phyloP scores from a whole-genome alignment of 2,113 vertebrate genomes.

The Lates calcarifer region DNA sequence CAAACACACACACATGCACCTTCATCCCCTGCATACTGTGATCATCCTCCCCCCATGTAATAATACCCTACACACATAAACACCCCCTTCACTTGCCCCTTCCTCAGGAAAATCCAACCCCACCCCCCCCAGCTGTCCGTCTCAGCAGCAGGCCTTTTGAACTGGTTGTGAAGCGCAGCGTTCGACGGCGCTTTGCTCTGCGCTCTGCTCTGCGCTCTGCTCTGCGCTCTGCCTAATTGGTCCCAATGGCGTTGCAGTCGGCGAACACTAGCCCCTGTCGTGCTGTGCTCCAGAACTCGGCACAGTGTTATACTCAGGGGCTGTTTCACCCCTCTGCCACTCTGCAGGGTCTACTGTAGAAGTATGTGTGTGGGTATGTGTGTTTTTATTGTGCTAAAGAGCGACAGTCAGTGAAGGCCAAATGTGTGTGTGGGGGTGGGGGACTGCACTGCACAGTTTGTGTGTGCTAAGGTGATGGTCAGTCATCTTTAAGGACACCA shows the following conservation, averaged over 20 bases:
- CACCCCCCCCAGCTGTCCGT: constrained; percentile 68
- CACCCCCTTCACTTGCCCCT: constrained; percentile 38
- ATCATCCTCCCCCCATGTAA: constrained; percentile 55
- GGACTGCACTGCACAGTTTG: neutral
- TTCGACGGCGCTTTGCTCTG: constrained; percentile 65
- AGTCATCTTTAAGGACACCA: constrained; percentile 20
- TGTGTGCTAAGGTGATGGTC: constrained; percentile 20
- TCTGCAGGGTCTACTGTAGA: constrained; percentile 8
- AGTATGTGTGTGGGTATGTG: constrained; percentile 22
- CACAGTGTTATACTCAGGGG: constrained; percentile 45
- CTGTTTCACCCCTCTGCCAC: constrained; percentile 48
- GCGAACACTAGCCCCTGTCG: constrained; percentile 59
- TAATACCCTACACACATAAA: constrained; percentile 56
- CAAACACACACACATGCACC: constrained; percentile 4
- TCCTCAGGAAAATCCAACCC: constrained; percentile 43
- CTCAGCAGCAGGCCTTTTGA: constrained; percentile 72
- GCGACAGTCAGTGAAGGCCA: constrained; percentile 10
- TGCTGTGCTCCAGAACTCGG: constrained; percentile 56
- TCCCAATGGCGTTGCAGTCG: constrained; percentile 74
- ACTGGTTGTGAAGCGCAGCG: constrained; percentile 59
- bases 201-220: too few relatives aligned
- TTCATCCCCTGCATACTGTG: constrained; percentile 52
- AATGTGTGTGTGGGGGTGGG: constrained; percentile 19
- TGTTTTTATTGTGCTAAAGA: constrained; percentile 45
- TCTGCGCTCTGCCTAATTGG: constrained; percentile 75